Base-by-base conservation (phyloP, 2,888 invertebrate genomes). In the Syrista parreyssii region DNA sequence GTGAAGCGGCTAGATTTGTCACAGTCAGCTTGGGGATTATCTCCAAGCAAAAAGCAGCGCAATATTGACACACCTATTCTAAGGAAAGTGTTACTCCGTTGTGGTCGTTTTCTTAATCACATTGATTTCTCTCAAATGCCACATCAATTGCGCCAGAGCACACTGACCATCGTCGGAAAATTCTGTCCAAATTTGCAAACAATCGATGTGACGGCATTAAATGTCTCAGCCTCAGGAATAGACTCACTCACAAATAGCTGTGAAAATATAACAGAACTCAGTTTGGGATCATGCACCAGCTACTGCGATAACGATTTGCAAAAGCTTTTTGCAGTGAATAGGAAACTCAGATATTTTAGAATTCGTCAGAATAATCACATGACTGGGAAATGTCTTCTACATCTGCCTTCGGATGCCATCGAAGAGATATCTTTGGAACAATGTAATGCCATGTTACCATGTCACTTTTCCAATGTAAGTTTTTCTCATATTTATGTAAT, bases 101-200 rank as follows among this genome's bases (percentile, higher is more conserved):
- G 93, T 76, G 94, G 94, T 76, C 84, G 83, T 68, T 90, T 92
- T 79, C 89, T 94, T 36, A 85, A 88, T 77, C 91, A 92, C 1
- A 91, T 94, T 81, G 92, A 93, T 87, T 92, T 94, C 79, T 93
- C 93, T 85, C 91, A 92, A 84, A 89, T 91, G 85, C 92, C 92
- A 86, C 92, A 92, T 68, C 89, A 91, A 75, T 92, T 94, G 82
- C 92, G 93, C 84, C 92, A 92, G 86, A 93, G 93, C 85, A 93
- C 93, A 32, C 91, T 94, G 68, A 93, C 93, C 83, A 92, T 93
- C 23, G 90, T 94, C 78, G 93, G 93, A 84, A 93, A 93, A 91
- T 92, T 93, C 87, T 94, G 94, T 82, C 93, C 93, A 12, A 92
- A 93, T 87, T 91, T 94, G 2, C 93, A 93, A 80, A 92, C 91